phyloP scores from a whole-genome alignment of 2,113 vertebrate species.

The Hippocampus abdominalis region DNA sequence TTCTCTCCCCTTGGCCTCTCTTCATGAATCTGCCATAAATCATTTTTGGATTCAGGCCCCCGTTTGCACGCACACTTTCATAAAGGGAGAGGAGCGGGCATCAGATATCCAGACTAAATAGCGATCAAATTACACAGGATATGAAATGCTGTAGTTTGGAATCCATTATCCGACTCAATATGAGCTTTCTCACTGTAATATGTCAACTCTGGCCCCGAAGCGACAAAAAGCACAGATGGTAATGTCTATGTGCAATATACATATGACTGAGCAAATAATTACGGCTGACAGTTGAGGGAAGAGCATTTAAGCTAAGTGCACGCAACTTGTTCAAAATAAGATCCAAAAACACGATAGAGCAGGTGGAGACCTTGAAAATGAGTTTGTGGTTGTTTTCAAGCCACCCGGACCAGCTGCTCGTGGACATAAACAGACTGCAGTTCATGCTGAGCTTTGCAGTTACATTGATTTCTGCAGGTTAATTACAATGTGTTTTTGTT shows the following conservation, averaged over 20 bases:
- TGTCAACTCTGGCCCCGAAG: constrained; percentile 66
- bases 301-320: constrained; percentile 45
- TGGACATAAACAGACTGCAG: constrained; percentile 37
- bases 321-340: constrained; percentile 48
- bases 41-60: constrained; percentile 71
- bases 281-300: constrained; percentile 58
- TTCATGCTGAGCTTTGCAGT: constrained; percentile 33
- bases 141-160: constrained; percentile 69
- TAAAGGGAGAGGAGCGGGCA: constrained; percentile 65
- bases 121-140: constrained; percentile 66
- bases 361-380: constrained; percentile 38
- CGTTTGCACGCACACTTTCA: constrained; percentile 69
- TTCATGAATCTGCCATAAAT: constrained; percentile 77
- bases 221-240: constrained; percentile 69
- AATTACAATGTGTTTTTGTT: constrained; percentile 43
- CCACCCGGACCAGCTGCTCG: constrained; percentile 54
- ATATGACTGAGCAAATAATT: constrained; percentile 68
- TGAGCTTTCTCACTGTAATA: constrained; percentile 64
- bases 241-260: constrained; percentile 66
- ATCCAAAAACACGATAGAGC: constrained; percentile 36
- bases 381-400: constrained; percentile 39
- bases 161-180: constrained; percentile 68
- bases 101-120: constrained; percentile 66
- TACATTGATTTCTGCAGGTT: constrained; percentile 52
- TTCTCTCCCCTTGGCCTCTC: constrained; percentile 70